Conservation (phyloP, 2,797 vertebrate genomes). For the Hemitrygon akajei region DNA sequence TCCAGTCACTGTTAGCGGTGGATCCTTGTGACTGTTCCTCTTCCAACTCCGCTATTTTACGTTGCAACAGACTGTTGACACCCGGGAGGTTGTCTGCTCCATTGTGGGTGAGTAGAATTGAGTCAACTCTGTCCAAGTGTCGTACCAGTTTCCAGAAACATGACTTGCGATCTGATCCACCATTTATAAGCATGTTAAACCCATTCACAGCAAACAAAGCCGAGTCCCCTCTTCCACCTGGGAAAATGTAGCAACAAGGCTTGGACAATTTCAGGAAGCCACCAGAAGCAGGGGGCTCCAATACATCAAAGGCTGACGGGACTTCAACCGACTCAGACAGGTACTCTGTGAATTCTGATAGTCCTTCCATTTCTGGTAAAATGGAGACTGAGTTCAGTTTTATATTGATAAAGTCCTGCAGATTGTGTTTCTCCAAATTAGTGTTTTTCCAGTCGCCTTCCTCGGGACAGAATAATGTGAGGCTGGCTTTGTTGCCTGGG, state of each 20-base stretch:
- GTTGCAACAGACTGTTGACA: slow-evolving; percentile 90
- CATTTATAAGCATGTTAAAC: slow-evolving; percentile 97
- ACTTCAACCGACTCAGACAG: slow-evolving; percentile 95
- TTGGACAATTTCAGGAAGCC: slow-evolving; percentile 95
- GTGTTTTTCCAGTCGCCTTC: slow-evolving; percentile 97
- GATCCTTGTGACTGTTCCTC: slow-evolving; percentile 94
- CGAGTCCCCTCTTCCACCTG: slow-evolving; percentile 84
- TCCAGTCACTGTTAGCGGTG: slow-evolving; percentile 88
- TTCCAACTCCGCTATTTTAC: slow-evolving; percentile 85
- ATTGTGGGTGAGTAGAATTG: slow-evolving; percentile 88
- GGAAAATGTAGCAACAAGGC: slow-evolving; percentile 96
- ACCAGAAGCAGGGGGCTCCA: slow-evolving; percentile 89
- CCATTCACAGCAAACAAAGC: slow-evolving; percentile 94
- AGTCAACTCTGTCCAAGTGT: slow-evolving; percentile 90
- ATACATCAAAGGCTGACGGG: slow-evolving; percentile 86
- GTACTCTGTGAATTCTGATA: slow-evolving; percentile 95
- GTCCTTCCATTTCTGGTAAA: slow-evolving; percentile 93
- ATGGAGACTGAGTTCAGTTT: slow-evolving; percentile 85
- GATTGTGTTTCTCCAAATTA: slow-evolving; percentile 91
- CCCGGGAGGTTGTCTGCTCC: slow-evolving; percentile 91
- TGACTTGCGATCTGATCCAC: slow-evolving; percentile 88
- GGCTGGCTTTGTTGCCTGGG: slow-evolving; percentile 90
- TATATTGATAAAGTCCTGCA: slow-evolving; percentile 96
- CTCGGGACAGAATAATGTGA: slow-evolving; percentile 87
- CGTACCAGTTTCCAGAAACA: slow-evolving; percentile 98